A percentile compares a stretch with the other conserved stretches of the same genome.
Conservation (phyloP, 2,888 invertebrate genomes). For the Polydesmus complanatus region DNA sequence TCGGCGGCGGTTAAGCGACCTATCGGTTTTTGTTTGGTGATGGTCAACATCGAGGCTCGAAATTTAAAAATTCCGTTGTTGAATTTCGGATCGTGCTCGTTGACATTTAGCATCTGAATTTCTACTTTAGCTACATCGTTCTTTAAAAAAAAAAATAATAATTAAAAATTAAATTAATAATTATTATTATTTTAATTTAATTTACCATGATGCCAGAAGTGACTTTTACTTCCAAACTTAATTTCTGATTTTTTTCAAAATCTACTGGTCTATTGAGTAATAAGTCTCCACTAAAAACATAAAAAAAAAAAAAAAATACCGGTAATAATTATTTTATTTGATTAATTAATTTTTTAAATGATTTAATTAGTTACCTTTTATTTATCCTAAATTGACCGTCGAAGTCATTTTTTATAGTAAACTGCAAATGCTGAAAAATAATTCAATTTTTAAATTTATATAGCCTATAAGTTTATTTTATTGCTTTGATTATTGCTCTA, state of each 20-base stretch:
- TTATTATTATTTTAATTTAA: background rate
- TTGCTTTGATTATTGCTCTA: no score
- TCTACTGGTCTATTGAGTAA: conserved; percentile 58
- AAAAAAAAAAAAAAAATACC: no score
- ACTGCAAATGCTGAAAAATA: conserved; percentile 13
- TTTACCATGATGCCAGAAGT: conserved; percentile 59
- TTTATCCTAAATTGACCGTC: conserved; percentile 13
- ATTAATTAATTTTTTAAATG: background rate
- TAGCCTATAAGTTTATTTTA: no score
- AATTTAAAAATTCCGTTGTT: conserved; percentile 78
- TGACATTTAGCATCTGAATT: conserved; percentile 67
- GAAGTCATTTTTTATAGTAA: conserved; percentile 9
- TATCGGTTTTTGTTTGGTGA: conserved; percentile 29
- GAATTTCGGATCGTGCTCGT: conserved; percentile 88
- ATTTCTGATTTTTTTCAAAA: conserved; percentile 52
- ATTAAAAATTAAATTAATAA: background rate
- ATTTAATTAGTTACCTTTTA: conserved; percentile 5
- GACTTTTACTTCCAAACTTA: conserved; percentile 64
- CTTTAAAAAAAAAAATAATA: conserved; percentile 35
- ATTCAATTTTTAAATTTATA: no score
- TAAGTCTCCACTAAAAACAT: conserved; percentile 51
- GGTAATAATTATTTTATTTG: no score
- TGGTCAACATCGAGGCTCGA: conserved; percentile 24
- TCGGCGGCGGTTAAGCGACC: conserved; percentile 72
- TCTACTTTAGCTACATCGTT: conserved; percentile 72